These are phyloP conservation scores for Euura lappo DNA, from an alignment of 1,140 invertebrate genomes.

Conservation along the genomic window DNA sequence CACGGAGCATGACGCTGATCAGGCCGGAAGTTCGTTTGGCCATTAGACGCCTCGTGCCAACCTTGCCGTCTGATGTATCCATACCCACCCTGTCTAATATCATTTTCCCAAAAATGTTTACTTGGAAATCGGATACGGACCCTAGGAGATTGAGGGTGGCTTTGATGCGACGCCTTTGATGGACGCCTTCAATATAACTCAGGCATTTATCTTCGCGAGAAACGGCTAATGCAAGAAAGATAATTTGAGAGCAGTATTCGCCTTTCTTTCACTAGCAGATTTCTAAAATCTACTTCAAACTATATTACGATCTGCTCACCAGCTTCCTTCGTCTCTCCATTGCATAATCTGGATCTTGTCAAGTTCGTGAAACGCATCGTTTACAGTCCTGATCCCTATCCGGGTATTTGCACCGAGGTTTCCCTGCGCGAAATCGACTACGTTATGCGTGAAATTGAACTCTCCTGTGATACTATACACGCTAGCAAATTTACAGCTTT, in stretches of 20 bases:
- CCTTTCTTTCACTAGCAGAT: too few species aligned
- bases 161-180: background rate
- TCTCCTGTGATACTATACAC: background rate
- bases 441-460: background rate
- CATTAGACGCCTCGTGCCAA: background rate
- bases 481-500: background rate
- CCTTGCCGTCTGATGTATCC: constrained; percentile 1
- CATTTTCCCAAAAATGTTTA: background rate
- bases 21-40: constrained; percentile 1
- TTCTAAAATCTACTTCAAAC: too few species aligned
- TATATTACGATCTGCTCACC: too few species aligned
- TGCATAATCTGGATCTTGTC: background rate
- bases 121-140: background rate
- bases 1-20: background rate
- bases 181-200: background rate
- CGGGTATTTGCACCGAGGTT: background rate
- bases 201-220: too few species aligned
- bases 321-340: background rate
- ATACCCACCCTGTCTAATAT: background rate
- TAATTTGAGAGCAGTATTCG: too few species aligned
- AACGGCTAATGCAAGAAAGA: too few species aligned
- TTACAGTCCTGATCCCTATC: background rate
- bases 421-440: background rate
- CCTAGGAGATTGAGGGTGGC: background rate
- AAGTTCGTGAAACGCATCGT: background rate